A percentile compares a stretch with the other conserved stretches of the same genome.
Evolutionary conservation across 2,888 invertebrate species (phyloP).

Genomic region (Hypselothyrea guttata): DNA sequence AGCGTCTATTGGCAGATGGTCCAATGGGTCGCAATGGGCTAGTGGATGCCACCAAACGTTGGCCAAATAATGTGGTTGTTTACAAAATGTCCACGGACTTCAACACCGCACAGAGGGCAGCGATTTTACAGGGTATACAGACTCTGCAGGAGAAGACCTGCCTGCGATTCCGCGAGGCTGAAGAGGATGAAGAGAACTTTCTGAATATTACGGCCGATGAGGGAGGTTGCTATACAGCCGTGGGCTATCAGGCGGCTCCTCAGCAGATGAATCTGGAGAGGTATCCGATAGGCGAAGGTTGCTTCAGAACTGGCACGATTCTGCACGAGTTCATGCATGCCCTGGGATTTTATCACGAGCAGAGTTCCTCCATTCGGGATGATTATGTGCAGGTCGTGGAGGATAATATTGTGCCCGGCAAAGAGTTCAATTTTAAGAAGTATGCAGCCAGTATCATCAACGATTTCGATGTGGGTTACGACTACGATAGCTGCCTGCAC

Average conservation of each 20-base stretch:
- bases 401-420: conserved; percentile 83
- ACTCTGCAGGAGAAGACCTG: conserved; percentile 89
- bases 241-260: conserved; percentile 84
- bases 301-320: conserved; percentile 84
- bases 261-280: conserved; percentile 79
- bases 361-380: conserved; percentile 89
- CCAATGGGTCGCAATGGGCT: conserved; percentile 84
- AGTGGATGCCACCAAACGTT: conserved; percentile 83
- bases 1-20: conserved; percentile 22
- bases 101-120: conserved; percentile 83
- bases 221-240: conserved; percentile 90
- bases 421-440: conserved; percentile 88
- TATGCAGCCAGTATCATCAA: conserved; percentile 83
- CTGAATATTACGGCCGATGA: conserved; percentile 62
- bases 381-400: conserved; percentile 85
- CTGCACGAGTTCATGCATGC: conserved; percentile 91
- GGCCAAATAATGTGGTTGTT: conserved; percentile 87
- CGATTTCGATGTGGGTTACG: conserved; percentile 88
- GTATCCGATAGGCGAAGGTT: conserved; percentile 76
- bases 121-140: conserved; percentile 87
- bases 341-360: conserved; percentile 90
- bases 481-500: conserved; percentile 91
- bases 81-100: conserved; percentile 82
- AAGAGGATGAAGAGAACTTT: conserved; percentile 72
- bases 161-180: conserved; percentile 86